Percentiles rank a stretch among this genome's conserved stretches.
These are phyloP conservation scores for Ochropleura plecta DNA, from an alignment of 2,888 invertebrate genomes.

Conservation along the genomic window DNA sequence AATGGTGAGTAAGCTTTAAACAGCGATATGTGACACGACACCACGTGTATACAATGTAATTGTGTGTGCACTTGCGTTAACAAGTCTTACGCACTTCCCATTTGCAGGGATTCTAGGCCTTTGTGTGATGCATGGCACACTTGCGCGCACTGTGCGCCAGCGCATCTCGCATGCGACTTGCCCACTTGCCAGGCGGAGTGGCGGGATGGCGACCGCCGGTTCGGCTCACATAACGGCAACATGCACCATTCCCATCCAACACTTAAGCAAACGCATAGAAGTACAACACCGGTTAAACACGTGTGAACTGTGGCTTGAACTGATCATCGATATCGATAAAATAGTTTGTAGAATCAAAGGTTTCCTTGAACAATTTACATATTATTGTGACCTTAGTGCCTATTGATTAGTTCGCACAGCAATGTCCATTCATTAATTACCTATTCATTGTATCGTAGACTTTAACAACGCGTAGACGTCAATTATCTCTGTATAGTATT, in stretches of 20 bases:
- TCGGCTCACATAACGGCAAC: slow-evolving; percentile 60
- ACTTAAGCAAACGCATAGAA: slow-evolving; percentile 37
- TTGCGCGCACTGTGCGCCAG: slow-evolving; percentile 13
- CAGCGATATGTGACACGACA: slow-evolving; percentile 53
- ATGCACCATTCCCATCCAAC: slow-evolving; percentile 43
- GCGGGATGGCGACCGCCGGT: slow-evolving; percentile 25
- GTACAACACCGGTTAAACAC: slow-evolving; percentile 34
- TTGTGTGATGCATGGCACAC: slow-evolving; percentile 68
- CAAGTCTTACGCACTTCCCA: slow-evolving; percentile 79
- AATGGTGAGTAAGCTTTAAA: slow-evolving; percentile 71
- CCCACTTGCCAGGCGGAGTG: background rate
- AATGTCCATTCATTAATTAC: slow-evolving; percentile 40
- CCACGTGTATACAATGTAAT: slow-evolving; percentile 69
- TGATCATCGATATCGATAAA: slow-evolving; percentile 17
- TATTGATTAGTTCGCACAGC: slow-evolving; percentile 37
- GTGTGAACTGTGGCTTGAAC: slow-evolving; percentile 22
- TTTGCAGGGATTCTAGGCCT: slow-evolving; percentile 79
- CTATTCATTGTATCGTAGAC: slow-evolving; percentile 18
- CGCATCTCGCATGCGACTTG: slow-evolving; percentile 40
- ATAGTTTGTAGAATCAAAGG: slow-evolving; percentile 19
- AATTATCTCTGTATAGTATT: slow-evolving; percentile 17
- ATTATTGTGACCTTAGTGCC: slow-evolving; percentile 29
- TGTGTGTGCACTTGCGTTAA: slow-evolving; percentile 72
- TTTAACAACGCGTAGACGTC: slow-evolving; percentile 6
- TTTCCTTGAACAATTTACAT: slow-evolving; percentile 42